A percentile compares a stretch with the other conserved stretches of the same genome.
These are phyloP conservation scores for Phocides pigmalion DNA, from an alignment of 1,140 invertebrate genomes.

Conservation along the genomic window DNA sequence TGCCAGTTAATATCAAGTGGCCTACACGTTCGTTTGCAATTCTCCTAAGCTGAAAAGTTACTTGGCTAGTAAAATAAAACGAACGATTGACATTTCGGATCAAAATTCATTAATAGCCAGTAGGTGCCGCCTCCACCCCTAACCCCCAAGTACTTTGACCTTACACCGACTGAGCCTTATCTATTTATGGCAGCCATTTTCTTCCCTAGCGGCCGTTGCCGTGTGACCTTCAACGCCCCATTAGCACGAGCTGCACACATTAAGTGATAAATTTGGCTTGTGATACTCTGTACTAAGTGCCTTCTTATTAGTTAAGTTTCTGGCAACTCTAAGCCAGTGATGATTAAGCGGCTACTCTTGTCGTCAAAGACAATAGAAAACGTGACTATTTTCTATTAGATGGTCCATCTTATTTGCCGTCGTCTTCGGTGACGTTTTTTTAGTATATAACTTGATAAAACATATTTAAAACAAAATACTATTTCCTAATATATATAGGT, in stretches of 20 bases:
- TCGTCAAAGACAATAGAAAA: too few species aligned
- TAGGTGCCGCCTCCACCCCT: neutral
- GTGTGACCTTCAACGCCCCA: constrained; percentile 16
- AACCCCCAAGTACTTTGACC: constrained; percentile 9
- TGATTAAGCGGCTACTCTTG: too few species aligned
- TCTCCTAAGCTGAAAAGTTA: too few species aligned
- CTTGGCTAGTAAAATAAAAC: neutral
- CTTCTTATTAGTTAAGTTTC: neutral
- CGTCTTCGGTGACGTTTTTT: too few species aligned
- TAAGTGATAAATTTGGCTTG: constrained; percentile 22
- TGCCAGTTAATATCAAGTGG: too few species aligned
- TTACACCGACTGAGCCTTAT: constrained; percentile 17
- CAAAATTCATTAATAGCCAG: constrained; percentile 1
- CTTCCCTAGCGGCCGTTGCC: constrained; percentile 13
- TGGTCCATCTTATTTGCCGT: too few species aligned
- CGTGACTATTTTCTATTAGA: too few species aligned
- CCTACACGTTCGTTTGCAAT: too few species aligned
- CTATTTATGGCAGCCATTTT: constrained; percentile 27
- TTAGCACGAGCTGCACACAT: constrained; percentile 14
- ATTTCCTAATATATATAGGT: too few species aligned
- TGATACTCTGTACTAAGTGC: constrained; percentile 5
- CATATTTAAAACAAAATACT: too few species aligned
- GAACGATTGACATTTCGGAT: neutral
- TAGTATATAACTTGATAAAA: too few species aligned
- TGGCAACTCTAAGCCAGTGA: too few species aligned